Evolutionary conservation across 2,888 invertebrate genomes (phyloP), one percentile per base, ranked within the genome.

Genomic region (Mythimna loreyi): DNA sequence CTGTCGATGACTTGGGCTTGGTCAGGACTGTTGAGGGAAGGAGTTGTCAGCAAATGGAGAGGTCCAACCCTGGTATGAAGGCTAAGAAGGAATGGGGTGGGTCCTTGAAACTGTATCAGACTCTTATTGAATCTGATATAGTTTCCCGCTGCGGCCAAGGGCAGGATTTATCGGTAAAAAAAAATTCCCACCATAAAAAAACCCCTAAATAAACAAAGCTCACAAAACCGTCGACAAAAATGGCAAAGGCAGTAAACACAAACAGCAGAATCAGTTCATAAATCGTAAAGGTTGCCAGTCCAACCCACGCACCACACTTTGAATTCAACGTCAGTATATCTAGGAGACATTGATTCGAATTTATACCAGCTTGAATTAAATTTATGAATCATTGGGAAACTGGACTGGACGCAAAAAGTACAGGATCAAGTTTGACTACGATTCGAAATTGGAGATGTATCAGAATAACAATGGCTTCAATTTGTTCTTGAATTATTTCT

Each of bases 341-440:
- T 77, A 81, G 64, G 50, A 9, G 81, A 77, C 77, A 77, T 61
- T 77, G 81, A 77, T 77, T 81, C 81, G 81, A 81, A 77, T 77
- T 77, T 77, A 77, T 77, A 55, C 62, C 55, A 66, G 71, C 61
- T 77, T 55, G 58, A 36, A 71, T 71, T 56, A 49, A 77, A 77
- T 77, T 77, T 77, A 80, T 81, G 77, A 81, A 81, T 71, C 81
- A 80, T 70, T 80, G 28, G 55, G 43, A 80, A 63, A 62, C 77
- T 56, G 47, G 61, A 66, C 21, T 65, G 36, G 52, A 7, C 56
- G 55, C 61, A 80, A 80, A 75, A 77, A 71, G 50, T 75, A 43
- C 8, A 30, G 25, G 50, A 56, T 69, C 36, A 64, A 65, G 61
- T 75, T 69, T 50, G 19, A 59, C 53, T 64, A 64, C 64, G 76